Evolutionary conservation across 2,113 vertebrate genomes (phyloP), one percentile per base, ranked within the genome.

Genomic region (Astur gentilis): DNA sequence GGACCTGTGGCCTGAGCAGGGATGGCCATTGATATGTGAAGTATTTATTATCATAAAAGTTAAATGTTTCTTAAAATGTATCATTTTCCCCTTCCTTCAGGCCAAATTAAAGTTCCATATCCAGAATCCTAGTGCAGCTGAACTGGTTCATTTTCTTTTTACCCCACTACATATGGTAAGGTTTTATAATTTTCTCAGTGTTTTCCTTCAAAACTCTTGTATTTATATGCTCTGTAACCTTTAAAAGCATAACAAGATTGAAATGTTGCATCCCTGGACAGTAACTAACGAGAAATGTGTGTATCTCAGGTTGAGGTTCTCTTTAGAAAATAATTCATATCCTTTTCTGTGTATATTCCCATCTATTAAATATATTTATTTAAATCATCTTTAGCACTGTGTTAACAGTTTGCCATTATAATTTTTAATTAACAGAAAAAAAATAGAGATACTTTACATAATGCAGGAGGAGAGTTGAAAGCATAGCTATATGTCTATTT

Each of bases 131-230:
- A 99, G 99, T 61, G 99, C 99, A 34, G 82, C 98, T 29, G 99
- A 99, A 57, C 96, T 99, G 95, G 97, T 99, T 40, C 99, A 99
- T 94, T 99, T 99, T 97, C 98, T 99, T 34, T 99, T 99, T 89
- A 98, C 98, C 5, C 99, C 99, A 4, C 98, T 99, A 73, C 98
- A 98, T 82, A 99, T 99, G 99, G 99, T 99, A 95, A 98, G 98
- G 18, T 66, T 96, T 95, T 73, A 55, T 42, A 31, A 25, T 65
- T 71, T 76, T 69, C 34, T 50, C 8, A 45, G 66, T n/a, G 7
- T 47, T 90, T 65, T 26, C 29, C 36, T 71, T 84, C 65, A 83
- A 47, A 90, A 40, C 20, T 67, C 29, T 31, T 95, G 47, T 42
- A 17, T 44, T 94, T 84, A 26, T 47, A 29, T 16, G 9, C 15